Percentiles rank a stretch among this genome's conserved stretches.
phyloP scores from a whole-genome alignment of 2,797 vertebrate species.

The Ateles fusciceps region DNA sequence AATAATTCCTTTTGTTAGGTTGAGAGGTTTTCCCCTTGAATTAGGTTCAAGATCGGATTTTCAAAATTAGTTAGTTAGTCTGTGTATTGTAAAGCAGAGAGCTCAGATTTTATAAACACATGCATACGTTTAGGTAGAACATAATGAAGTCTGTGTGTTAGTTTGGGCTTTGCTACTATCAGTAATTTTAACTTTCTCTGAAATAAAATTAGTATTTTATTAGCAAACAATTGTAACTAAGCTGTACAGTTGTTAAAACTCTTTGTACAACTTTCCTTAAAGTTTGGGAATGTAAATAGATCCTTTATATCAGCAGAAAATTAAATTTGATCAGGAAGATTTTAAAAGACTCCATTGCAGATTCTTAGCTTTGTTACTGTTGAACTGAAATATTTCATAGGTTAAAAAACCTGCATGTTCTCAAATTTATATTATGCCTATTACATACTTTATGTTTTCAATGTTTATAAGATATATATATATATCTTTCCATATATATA shows the following conservation, averaged over 20 bases:
- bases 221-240: slow-evolving; percentile 67
- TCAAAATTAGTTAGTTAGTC: slow-evolving; percentile 85
- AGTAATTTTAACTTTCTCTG: slow-evolving; percentile 76
- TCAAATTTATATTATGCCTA: slow-evolving; percentile 9
- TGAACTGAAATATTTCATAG: slow-evolving; percentile 55
- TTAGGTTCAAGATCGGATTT: slow-evolving; percentile 85
- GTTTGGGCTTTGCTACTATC: slow-evolving; percentile 58
- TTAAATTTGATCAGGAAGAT: slow-evolving; percentile 68
- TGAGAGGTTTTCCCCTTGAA: slow-evolving; percentile 85
- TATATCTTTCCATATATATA: not conserved
- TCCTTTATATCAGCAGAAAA: slow-evolving; percentile 43
- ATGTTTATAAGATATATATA: not conserved
- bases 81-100: slow-evolving; percentile 66
- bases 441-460: not conserved
- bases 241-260: slow-evolving; percentile 72
- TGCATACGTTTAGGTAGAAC: slow-evolving; percentile 71
- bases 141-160: slow-evolving; percentile 52
- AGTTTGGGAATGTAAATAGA: slow-evolving; percentile 64
- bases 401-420: not conserved
- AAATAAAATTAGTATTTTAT: slow-evolving; percentile 79
- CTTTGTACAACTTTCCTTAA: slow-evolving; percentile 70
- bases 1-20: slow-evolving; percentile 91
- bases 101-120: slow-evolving; percentile 76
- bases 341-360: slow-evolving; percentile 10
- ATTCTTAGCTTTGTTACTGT: slow-evolving; percentile 63